Evolutionary conservation across 2,113 vertebrate species (phyloP).

Genomic region (Brachirus orientalis): DNA sequence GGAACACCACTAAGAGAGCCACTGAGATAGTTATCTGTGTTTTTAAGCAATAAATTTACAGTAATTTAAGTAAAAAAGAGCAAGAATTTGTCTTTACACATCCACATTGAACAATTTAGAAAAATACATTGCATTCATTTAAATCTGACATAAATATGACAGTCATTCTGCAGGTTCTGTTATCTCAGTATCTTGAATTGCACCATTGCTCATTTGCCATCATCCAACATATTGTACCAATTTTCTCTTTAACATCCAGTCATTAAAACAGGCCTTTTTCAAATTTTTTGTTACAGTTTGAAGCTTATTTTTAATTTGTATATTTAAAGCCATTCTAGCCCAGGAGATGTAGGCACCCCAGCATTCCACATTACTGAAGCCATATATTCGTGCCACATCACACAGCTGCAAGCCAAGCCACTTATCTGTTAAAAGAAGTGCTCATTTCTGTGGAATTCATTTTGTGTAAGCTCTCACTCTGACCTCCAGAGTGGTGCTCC

Average conservation of each 20-base stretch:
- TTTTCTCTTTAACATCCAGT: no score
- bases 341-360: constrained; percentile 28
- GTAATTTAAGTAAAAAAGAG: no score
- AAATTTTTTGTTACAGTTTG: neutral
- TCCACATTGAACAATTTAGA: no score
- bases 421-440: constrained; percentile 69
- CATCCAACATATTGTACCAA: neutral
- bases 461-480: constrained; percentile 62
- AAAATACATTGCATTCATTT: neutral
- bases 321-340: neutral
- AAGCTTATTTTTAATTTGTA: neutral
- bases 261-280: neutral
- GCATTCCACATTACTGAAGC: constrained; percentile 45
- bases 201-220: neutral
- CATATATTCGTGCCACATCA: constrained; percentile 48
- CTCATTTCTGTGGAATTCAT: constrained; percentile 74
- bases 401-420: constrained; percentile 52
- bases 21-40: no score
- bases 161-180: neutral
- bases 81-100: neutral
- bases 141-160: neutral
- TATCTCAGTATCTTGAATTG: neutral
- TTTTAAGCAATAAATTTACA: no score
- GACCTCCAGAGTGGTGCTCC: constrained; percentile 73
- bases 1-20: neutral